A percentile compares a stretch with the other conserved stretches of the same genome.
Evolutionary conservation across 2,113 vertebrate species (phyloP).

Genomic region (Fulmarus glacialis): DNA sequence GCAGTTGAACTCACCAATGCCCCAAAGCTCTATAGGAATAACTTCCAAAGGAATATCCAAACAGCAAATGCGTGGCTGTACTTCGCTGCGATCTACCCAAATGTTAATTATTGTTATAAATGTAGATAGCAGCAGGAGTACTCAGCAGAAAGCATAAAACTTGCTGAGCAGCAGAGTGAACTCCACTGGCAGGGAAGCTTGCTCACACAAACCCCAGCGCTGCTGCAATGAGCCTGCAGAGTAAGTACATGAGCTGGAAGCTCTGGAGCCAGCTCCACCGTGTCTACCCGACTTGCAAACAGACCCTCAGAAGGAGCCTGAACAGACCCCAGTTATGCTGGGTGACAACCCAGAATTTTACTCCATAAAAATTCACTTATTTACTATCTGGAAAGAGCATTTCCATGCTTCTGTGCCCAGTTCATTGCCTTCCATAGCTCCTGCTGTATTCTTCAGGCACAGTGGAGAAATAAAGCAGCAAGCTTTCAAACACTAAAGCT

Average conservation of each 20-base stretch:
- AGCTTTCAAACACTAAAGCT: neutral
- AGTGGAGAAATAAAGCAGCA: neutral
- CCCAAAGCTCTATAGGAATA: neutral
- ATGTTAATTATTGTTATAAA: neutral
- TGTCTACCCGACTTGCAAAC: neutral
- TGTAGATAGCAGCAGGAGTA: neutral
- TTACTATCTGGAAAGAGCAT: neutral
- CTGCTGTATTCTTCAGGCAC: rapidly evolving
- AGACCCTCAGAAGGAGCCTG: neutral
- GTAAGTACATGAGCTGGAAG: neutral
- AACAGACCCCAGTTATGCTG: rapidly evolving
- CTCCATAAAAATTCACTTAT: neutral
- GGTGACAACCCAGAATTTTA: neutral
- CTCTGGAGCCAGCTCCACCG: neutral
- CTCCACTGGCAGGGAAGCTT: neutral
- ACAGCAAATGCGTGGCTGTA: neutral
- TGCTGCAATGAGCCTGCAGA: neutral
- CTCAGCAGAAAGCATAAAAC: neutral
- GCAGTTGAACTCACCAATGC: neutral
- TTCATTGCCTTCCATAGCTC: neutral
- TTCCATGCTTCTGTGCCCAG: neutral
- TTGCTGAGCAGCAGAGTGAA: neutral
- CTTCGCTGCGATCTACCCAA: rapidly evolving
- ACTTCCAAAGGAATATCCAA: neutral
- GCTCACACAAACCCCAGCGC: neutral